Percentiles rank a stretch among this genome's conserved stretches.
These are phyloP conservation scores for Pachypanchax playfairii DNA, from an alignment of 2,113 vertebrate species.

Conservation along the genomic window DNA sequence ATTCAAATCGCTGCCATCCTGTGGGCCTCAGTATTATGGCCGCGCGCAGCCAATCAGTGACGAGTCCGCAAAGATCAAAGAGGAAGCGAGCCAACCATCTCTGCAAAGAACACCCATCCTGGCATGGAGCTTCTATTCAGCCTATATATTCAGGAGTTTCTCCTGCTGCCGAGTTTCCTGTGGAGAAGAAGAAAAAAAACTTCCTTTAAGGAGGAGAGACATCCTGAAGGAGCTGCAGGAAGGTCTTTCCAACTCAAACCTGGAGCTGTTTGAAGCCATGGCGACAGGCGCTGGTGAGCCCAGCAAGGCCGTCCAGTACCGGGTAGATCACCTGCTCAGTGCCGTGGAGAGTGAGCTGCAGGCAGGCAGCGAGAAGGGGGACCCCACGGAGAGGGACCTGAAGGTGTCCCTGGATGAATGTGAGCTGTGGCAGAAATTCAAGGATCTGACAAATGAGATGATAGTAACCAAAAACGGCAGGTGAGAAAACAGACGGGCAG, in stretches of 20 bases:
- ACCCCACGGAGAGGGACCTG: slow-evolving; percentile 92
- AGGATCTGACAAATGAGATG: slow-evolving; percentile 97
- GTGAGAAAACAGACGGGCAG: slow-evolving; percentile 66
- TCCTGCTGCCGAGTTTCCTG: too few species aligned
- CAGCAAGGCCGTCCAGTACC: slow-evolving; percentile 81
- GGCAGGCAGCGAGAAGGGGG: slow-evolving; percentile 95
- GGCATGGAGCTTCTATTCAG: slow-evolving; percentile 54
- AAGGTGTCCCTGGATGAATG: slow-evolving; percentile 88
- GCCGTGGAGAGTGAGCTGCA: slow-evolving; percentile 94
- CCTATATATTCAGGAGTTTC: slow-evolving; percentile 79
- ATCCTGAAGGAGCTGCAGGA: too few species aligned
- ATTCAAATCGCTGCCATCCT: slow-evolving; percentile 73
- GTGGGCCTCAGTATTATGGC: slow-evolving; percentile 80
- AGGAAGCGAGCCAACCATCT: slow-evolving; percentile 78
- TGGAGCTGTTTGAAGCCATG: slow-evolving; percentile 79
- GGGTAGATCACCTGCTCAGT: slow-evolving; percentile 93
- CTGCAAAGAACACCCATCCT: slow-evolving; percentile 43
- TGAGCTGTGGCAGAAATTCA: slow-evolving; percentile 93
- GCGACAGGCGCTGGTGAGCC: slow-evolving; percentile 81
- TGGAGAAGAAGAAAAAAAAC: too few species aligned
- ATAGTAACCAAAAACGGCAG: slow-evolving; percentile 98
- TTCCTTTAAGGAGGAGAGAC: too few species aligned
- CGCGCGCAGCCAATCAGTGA: slow-evolving; percentile 83
- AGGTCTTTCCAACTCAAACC: not conserved
- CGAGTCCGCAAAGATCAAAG: slow-evolving; percentile 85